phyloP scores from a whole-genome alignment of 2,888 invertebrate species.

The Scaptomyza polygonia region DNA sequence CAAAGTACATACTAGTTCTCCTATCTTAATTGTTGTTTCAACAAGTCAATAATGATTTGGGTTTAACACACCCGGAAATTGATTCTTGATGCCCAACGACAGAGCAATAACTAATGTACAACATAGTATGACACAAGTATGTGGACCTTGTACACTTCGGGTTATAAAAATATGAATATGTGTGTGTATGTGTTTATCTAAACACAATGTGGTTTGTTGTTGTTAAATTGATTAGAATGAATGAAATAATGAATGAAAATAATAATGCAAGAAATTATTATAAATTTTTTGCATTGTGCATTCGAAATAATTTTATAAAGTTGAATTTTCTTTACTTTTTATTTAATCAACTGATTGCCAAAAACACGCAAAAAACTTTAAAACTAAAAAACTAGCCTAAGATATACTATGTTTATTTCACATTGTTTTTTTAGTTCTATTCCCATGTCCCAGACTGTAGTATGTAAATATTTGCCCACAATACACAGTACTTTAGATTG shows the following conservation, averaged over 20 bases:
- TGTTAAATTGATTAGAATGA: too few relatives aligned
- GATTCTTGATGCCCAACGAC: conserved; percentile 28
- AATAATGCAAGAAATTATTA: too few relatives aligned
- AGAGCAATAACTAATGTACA: conserved; percentile 13
- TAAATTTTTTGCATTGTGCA: too few relatives aligned
- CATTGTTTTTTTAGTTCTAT: background rate
- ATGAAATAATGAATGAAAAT: too few relatives aligned
- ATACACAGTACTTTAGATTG: conserved; percentile 26
- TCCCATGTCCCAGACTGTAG: background rate
- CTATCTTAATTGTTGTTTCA: conserved; percentile 23
- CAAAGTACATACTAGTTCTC: conserved; percentile 10
- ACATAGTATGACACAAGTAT: background rate
- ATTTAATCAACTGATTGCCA: too few relatives aligned
- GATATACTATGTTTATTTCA: background rate
- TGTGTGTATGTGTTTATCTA: background rate
- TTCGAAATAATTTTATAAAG: too few relatives aligned
- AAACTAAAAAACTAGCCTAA: background rate
- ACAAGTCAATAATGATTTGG: conserved; percentile 17
- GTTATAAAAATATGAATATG: background rate
- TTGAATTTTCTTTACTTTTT: too few relatives aligned
- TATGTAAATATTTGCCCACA: background rate
- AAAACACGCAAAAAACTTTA: too few relatives aligned
- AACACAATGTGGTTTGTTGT: too few relatives aligned
- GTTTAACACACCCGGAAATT: conserved; percentile 38
- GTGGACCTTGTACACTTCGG: conserved; percentile 10